These are phyloP conservation scores for Lasioglossum vierecki DNA, from an alignment of 2,888 invertebrate species.

Conservation along the genomic window DNA sequence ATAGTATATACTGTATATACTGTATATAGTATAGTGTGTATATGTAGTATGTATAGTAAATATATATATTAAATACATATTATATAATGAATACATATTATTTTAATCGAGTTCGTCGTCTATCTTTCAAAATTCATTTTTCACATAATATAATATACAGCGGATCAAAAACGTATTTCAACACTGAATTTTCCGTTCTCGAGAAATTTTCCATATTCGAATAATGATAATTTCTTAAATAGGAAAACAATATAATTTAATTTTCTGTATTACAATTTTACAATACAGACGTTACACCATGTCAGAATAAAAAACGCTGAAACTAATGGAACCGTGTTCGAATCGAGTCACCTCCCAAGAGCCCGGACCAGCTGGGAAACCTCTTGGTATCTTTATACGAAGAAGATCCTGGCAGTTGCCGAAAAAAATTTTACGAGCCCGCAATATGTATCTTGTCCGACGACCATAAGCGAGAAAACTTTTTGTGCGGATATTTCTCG, in stretches of 20 bases:
- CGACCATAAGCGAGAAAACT: not conserved
- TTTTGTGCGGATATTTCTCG: not conserved
- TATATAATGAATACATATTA: too few relatives aligned
- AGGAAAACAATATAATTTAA: not conserved
- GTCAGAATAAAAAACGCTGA: not conserved
- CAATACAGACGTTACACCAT: not conserved
- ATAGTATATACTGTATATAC: too few relatives aligned
- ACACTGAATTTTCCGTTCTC: not conserved
- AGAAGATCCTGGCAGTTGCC: not conserved
- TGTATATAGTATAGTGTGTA: too few relatives aligned
- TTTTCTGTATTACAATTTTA: not conserved
- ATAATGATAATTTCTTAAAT: not conserved
- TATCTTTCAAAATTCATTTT: too few relatives aligned
- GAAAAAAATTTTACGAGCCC: slow-evolving; percentile 10
- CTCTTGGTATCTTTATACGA: not conserved
- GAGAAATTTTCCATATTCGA: not conserved
- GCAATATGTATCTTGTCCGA: not conserved
- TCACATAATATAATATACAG: too few relatives aligned
- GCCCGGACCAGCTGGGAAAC: not conserved
- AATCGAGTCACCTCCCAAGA: not conserved
- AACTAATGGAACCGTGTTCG: not conserved
- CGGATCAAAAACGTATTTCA: not conserved
- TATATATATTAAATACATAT: too few relatives aligned
- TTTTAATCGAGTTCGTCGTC: too few relatives aligned
- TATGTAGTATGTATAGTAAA: too few relatives aligned